Evolutionary conservation across 2,888 invertebrate genomes (phyloP), one percentile per base, ranked within the genome.

Genomic region (Melolontha melolontha): DNA sequence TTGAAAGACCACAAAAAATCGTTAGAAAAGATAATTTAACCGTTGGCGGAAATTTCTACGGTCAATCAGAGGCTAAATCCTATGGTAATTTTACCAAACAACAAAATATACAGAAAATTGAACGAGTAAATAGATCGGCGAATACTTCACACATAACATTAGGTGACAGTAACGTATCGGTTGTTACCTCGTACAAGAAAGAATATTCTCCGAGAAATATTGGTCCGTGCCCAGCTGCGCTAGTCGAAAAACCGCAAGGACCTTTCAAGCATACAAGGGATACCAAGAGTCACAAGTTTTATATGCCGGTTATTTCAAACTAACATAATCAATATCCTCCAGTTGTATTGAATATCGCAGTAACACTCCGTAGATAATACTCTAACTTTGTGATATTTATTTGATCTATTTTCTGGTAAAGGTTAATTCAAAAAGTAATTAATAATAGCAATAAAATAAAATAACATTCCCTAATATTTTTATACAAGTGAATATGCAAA

Each of bases 191-290:
- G 65, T 94, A 95, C 81, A 91, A 91, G 79, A 91, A 89, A 74
- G 94, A 95, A 81, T 94, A 88, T 78, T 87, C 89, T 12, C 88
- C 91, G 0, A 87, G 90, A 71, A 90, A 90, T 73, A 83, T 85
- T 34, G 92, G 93, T 62, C 91, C 93, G 0, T 95, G 95, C 81
- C 93, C 93, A 0, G 94, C 93, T 40, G 88, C 92, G 39, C 85
- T 93, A 71, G 87, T 94, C 64, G 92, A 94, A 77, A 87, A 90
- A 42, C 89, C 91, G 66, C 87, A 88, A 71, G 90, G 92, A 66
- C 92, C 92, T 14, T 95, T 91, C 83, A 92, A 92, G 82, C 94
- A 94, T 78, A 93, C 93, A 27, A 87, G 94, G 71, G 93, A 95
- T 81, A 92, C 94, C 10, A 91, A 90, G 74, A 91, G 92, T 78